Evolutionary conservation across 2,113 vertebrate species (phyloP).

Genomic region (Chionomys nivalis): DNA sequence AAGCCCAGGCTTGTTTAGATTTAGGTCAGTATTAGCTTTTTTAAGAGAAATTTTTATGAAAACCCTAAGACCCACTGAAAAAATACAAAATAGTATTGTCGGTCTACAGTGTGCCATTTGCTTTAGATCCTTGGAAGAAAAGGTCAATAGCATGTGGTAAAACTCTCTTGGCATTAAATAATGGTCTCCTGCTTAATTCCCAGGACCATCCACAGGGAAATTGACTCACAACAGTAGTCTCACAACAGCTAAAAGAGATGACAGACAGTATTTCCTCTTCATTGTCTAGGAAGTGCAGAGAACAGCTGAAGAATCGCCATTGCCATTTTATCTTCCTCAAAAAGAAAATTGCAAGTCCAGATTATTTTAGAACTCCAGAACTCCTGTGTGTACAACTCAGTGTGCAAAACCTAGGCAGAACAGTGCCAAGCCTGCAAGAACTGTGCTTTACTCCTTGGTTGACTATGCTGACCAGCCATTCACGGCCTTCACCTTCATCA

Average conservation of each 20-base stretch:
- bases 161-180: neutral
- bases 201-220: neutral
- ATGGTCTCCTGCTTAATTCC: neutral
- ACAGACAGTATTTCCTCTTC: neutral
- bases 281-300: neutral
- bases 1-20: neutral
- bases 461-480: neutral
- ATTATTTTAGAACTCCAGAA: constrained; percentile 20
- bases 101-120: constrained; percentile 5
- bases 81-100: constrained; percentile 7
- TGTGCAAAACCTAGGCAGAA: constrained; percentile 25
- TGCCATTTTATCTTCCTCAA: neutral
- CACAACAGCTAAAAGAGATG: neutral
- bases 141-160: neutral
- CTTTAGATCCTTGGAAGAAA: neutral
- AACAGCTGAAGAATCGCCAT: neutral
- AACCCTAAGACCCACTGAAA: neutral
- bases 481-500: neutral
- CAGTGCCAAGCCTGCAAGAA: neutral
- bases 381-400: neutral
- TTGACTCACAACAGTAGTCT: constrained; percentile 33
- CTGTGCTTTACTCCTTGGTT: neutral
- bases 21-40: neutral
- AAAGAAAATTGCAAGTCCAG: neutral
- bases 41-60: constrained; percentile 20